Evolutionary conservation across 2,797 vertebrate genomes (phyloP).

Genomic region (Trachops cirrhosus): DNA sequence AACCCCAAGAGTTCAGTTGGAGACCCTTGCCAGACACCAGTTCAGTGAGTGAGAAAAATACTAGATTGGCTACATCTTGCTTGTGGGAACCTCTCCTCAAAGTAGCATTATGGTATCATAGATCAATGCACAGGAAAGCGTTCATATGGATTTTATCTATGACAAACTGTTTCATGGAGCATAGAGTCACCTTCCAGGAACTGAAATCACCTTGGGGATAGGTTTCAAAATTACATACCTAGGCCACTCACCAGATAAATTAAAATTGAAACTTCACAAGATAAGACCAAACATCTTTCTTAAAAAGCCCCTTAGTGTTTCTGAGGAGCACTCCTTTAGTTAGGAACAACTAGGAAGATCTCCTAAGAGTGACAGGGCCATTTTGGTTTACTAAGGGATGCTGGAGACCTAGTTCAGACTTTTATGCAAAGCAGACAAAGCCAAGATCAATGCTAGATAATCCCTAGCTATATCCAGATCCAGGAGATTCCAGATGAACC

Average conservation of each 20-base stretch:
- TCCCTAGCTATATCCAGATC: neutral
- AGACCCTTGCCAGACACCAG: neutral
- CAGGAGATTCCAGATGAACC: constrained; percentile 16
- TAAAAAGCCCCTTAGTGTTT: neutral
- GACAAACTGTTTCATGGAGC: neutral
- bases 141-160: neutral
- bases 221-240: neutral
- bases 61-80: neutral
- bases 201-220: neutral
- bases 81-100: constrained; percentile 3
- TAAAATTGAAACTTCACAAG: constrained; percentile 14
- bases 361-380: neutral
- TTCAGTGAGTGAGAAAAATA: constrained; percentile 11
- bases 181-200: neutral
- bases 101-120: neutral
- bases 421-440: neutral
- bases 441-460: neutral
- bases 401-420: neutral
- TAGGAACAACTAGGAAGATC: neutral
- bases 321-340: constrained; percentile 4
- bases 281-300: neutral
- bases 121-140: neutral
- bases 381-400: neutral
- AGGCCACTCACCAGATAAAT: neutral
- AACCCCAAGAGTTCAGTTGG: constrained; percentile 1